Evolutionary conservation across 1,140 invertebrate species (phyloP), one percentile per base, ranked within the genome.

Genomic region (Phortica variegata): DNA sequence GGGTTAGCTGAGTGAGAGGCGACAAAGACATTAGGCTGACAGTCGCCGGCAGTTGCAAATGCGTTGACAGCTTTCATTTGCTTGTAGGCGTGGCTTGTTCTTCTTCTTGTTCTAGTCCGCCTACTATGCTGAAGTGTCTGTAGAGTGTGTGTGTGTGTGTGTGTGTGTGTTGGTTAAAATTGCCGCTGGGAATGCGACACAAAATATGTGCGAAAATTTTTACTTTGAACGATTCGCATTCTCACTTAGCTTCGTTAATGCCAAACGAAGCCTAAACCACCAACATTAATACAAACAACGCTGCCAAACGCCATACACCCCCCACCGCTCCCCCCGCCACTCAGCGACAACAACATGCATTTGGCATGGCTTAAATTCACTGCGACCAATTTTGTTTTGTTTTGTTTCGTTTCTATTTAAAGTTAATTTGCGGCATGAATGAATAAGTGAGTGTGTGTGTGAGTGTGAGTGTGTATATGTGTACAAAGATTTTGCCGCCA

Each of bases 371-470:
- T 42, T 33, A 34, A 7, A 41, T 19, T 37, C 31, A 34, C 26
- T 34, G 42, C 31, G 46, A 43, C 48, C 37, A 42, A 31, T 47
- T 47, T 34, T 40, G 26, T 45, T n/a, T 13, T 43, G 50, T 33
- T 15, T 34, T 10, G 17, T 26, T 26, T 26, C 8, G 17, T 17
- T 16, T 13, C 36, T 38, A 44, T 49, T 53, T 37, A 39, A 31
- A 62, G 49, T 63, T 54, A 59, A 59, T 63, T 51, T 63, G 56
- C 52, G 50, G 60, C 60, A 62, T 62, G 26, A 20, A 13, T 42
- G 32, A 33, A 32, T 49, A 31, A 10, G 10, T 33, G 12, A 13
- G 29, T 31, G 7, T 7, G 29, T 31, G 29, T 34, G 20, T 19
- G 29, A 8, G 10, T 34, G 13, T 34, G 33, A n/a, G 33, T 43